Base-by-base conservation (phyloP, 2,797 vertebrate species). In the Taeniopygia guttata region DNA sequence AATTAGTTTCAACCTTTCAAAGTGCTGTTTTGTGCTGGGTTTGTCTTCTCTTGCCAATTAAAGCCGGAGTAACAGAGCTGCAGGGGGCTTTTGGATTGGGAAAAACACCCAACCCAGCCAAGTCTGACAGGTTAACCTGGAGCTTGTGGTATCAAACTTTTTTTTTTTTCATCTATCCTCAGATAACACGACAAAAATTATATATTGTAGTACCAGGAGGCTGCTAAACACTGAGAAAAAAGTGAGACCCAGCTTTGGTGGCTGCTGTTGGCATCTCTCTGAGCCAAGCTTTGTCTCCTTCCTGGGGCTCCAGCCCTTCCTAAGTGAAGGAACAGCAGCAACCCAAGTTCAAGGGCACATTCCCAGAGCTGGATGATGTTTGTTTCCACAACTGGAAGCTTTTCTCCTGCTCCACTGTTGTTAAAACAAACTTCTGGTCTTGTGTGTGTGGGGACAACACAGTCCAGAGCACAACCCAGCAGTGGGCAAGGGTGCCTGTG, bases 401-500 rank as follows among this genome's bases (percentile, higher is more conserved):
- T 46, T 36, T 52, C 23, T 45, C 34, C 43, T 52, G 25, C 38
- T 5, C n/a, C 30, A 1, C 46, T 84, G 89, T 94, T 92, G 49
- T 23, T 52, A 81, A 85, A 94, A 87, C 93, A 96, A 93, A 75
- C 77, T 56, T 14, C 16, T 38, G 29, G 26, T 67, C 38, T 17
- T 6, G 10, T 0, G 0, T 15, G 42, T 34, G 76, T 16, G 3
- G 19, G 63, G 46, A 16, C 74, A 77, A 36, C 34, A 34, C 30
- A 2, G 8, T 7, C 18, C 55, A 16, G 59, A n/a, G 82, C 52
- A 74, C 12, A 2, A 1, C 46, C 25, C 46, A 15, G 62, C 62
- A 36, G n/a, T 1, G 30, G 55, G 83, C 9, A 4, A 11, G 25
- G 70, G 27, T 15, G n/a, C 16, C 36, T 9, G 2, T 3, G 11